phyloP scores from a whole-genome alignment of 2,113 vertebrate genomes.

The Silurus asotus region DNA sequence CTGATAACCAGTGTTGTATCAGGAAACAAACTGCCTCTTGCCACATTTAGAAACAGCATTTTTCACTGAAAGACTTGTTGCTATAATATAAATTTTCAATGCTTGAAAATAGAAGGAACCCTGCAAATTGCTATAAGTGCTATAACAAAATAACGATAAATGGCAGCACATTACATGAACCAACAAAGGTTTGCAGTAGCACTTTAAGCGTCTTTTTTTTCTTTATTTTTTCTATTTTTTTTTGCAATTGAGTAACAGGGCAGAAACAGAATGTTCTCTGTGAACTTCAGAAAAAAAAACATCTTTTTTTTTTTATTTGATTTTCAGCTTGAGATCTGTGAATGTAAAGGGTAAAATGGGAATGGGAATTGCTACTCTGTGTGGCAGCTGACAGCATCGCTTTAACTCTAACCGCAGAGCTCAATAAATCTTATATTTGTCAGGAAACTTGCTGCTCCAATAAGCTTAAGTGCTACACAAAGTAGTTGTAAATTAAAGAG shows the following conservation, averaged over 20 bases:
- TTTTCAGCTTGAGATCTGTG: conserved; percentile 69
- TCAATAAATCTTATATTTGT: conserved; percentile 67
- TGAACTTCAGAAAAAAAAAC: conserved; percentile 54
- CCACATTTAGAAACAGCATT: conserved; percentile 16
- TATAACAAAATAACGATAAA: conserved; percentile 35
- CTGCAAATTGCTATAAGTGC: conserved; percentile 33
- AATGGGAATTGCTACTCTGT: conserved; percentile 70
- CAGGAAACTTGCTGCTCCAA: conserved; percentile 69
- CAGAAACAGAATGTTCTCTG: conserved; percentile 63
- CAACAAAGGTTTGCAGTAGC: conserved; percentile 22
- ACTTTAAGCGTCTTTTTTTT: conserved; percentile 14
- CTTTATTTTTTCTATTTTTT: conserved; percentile 13
- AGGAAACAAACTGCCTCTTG: conserved; percentile 52
- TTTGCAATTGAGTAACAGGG: conserved; percentile 28
- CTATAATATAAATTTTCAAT: conserved; percentile 1
- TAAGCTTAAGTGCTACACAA: conserved; percentile 75
- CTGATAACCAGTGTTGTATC: conserved; percentile 54
- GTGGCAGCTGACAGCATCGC: conserved; percentile 74
- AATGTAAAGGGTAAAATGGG: conserved; percentile 71
- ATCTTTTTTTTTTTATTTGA: conserved; percentile 18
- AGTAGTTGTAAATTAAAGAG: conserved; percentile 74
- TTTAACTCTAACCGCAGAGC: conserved; percentile 73
- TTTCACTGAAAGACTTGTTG: conserved; percentile 20
- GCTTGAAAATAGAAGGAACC: conserved; percentile 25
- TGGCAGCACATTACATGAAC: conserved; percentile 19